These are phyloP conservation scores for Argyra leucocephala DNA, from an alignment of 2,888 invertebrate species.

Conservation along the genomic window DNA sequence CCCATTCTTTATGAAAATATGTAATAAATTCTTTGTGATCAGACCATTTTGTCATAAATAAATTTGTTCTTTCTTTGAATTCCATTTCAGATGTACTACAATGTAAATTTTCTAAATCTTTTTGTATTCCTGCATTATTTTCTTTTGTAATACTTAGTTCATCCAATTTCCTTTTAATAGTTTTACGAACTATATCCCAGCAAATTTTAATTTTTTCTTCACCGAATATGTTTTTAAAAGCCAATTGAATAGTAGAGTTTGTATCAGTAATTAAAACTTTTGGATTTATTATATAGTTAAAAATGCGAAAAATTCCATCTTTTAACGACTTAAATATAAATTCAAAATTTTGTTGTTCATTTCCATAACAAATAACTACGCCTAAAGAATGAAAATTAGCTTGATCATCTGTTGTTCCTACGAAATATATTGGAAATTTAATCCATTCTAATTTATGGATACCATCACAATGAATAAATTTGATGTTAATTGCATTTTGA, in stretches of 20 bases:
- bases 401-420: neutral
- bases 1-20: neutral
- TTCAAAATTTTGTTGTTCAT: neutral
- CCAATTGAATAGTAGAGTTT: neutral
- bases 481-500: neutral
- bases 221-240: neutral
- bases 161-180: neutral
- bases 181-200: neutral
- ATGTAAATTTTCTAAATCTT: neutral
- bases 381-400: neutral
- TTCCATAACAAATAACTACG: neutral
- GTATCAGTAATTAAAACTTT: neutral
- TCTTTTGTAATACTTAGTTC: neutral
- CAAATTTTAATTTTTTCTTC: neutral
- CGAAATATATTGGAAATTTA: neutral
- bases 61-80: neutral
- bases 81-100: neutral
- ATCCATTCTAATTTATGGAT: conserved; percentile 5
- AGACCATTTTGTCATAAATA: neutral
- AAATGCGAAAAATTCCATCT: neutral
- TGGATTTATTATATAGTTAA: neutral
- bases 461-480: neutral
- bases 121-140: neutral
- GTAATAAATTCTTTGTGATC: neutral
- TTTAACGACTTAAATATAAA: neutral